A percentile compares a stretch with the other conserved stretches of the same genome.
Conservation (phyloP, 2,797 vertebrate species). For the Myioborus melanocephalus region DNA sequence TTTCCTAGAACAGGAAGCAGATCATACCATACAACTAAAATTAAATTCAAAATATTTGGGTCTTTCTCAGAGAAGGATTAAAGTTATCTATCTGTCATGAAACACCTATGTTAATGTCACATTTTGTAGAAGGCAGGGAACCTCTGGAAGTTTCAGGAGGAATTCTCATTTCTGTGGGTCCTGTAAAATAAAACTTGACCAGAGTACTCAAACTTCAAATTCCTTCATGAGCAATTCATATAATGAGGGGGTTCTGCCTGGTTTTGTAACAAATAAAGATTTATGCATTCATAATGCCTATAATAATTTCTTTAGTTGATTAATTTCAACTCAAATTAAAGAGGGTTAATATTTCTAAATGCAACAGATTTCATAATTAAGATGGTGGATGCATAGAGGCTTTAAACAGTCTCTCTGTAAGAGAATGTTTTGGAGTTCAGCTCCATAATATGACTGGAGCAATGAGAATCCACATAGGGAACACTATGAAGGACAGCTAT, state of each 20-base stretch:
- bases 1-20: not conserved
- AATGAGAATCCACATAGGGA: not conserved
- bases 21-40: not conserved
- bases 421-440: not conserved
- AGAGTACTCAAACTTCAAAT: not conserved
- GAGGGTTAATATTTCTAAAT: not conserved
- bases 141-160: not conserved
- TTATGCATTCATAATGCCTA: not conserved
- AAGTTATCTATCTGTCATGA: not conserved
- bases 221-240: not conserved
- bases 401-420: not conserved
- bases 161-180: not conserved
- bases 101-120: not conserved
- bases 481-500: not conserved
- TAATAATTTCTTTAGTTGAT: not conserved
- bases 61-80: not conserved
- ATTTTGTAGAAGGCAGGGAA: not conserved
- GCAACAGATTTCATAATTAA: not conserved
- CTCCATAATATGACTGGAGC: not conserved
- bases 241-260: not conserved
- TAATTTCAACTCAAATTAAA: not conserved
- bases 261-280: not conserved
- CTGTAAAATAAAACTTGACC: not conserved
- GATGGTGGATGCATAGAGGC: not conserved
- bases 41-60: not conserved